Evolutionary conservation across 2,888 invertebrate genomes (phyloP).

Genomic region (Perizoma affinitatum): DNA sequence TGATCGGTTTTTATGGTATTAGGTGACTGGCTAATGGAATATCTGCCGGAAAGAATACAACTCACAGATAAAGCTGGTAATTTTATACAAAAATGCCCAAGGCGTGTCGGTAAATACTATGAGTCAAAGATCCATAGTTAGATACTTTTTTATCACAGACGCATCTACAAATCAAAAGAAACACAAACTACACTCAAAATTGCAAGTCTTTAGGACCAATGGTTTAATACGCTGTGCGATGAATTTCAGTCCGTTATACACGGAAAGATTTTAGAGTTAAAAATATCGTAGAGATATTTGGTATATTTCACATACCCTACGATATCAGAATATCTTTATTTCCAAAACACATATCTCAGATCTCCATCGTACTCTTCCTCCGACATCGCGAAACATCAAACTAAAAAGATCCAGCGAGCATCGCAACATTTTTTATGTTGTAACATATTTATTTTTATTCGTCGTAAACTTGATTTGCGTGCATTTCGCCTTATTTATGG

Average conservation of each 20-base stretch:
- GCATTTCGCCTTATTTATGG: constrained; percentile 37
- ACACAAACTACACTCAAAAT: too few relatives aligned
- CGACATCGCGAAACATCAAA: constrained; percentile 26
- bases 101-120: too few relatives aligned
- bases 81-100: background rate
- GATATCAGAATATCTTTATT: constrained; percentile 6
- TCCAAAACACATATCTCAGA: constrained; percentile 7
- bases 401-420: constrained; percentile 20
- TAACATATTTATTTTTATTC: constrained; percentile 39
- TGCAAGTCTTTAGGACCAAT: too few relatives aligned
- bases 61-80: background rate
- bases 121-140: too few relatives aligned
- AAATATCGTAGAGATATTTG: too few relatives aligned
- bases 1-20: constrained; percentile 29
- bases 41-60: constrained; percentile 6
- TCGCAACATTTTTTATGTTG: constrained; percentile 26
- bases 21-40: constrained; percentile 24
- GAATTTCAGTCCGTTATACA: too few relatives aligned
- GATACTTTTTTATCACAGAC: too few relatives aligned
- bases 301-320: too few relatives aligned
- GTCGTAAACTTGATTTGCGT: constrained; percentile 40
- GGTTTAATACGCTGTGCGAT: too few relatives aligned
- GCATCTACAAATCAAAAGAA: too few relatives aligned
- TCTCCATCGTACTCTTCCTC: constrained; percentile 19
- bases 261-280: too few relatives aligned